Evolutionary conservation across 1,140 invertebrate genomes (phyloP).

Genomic region (Leptoteleia sp.): DNA sequence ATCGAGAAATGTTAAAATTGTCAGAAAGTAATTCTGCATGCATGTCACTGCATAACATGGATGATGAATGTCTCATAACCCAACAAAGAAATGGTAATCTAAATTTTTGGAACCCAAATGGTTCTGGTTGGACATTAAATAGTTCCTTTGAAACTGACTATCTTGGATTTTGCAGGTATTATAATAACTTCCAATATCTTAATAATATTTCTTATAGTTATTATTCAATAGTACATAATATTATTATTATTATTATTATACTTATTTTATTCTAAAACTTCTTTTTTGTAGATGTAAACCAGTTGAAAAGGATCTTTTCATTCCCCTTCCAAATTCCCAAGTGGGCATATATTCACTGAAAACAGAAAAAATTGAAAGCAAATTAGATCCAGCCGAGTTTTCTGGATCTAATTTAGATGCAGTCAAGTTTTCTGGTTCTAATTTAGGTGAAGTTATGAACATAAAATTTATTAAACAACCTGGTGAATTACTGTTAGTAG

Average conservation of each 20-base stretch:
- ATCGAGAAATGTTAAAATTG: conserved; percentile 83
- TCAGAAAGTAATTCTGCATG: conserved; percentile 82
- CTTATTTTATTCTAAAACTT: too few relatives aligned
- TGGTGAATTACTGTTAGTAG: conserved; percentile 82
- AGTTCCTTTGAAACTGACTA: conserved; percentile 83
- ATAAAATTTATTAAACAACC: conserved; percentile 83
- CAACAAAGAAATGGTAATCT: conserved; percentile 86
- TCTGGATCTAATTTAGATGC: conserved; percentile 79
- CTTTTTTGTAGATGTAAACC: conserved; percentile 75
- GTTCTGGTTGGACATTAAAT: conserved; percentile 83
- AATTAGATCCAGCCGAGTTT: conserved; percentile 76
- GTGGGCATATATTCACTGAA: conserved; percentile 84
- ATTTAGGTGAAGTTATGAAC: conserved; percentile 84
- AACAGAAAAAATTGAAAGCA: conserved; percentile 80
- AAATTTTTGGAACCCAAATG: conserved; percentile 85
- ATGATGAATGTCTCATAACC: conserved; percentile 83
- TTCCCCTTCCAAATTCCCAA: conserved; percentile 84
- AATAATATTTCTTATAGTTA: too few relatives aligned
- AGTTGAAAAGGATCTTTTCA: conserved; percentile 84
- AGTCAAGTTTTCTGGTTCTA: conserved; percentile 76
- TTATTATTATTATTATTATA: background rate
- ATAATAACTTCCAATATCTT: conserved; percentile 1
- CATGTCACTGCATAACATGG: conserved; percentile 82
- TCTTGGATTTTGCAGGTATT: conserved; percentile 84
- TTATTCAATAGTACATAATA: too few relatives aligned